Conservation (phyloP, 2,888 invertebrate species). For the Eristalis arbustorum region DNA sequence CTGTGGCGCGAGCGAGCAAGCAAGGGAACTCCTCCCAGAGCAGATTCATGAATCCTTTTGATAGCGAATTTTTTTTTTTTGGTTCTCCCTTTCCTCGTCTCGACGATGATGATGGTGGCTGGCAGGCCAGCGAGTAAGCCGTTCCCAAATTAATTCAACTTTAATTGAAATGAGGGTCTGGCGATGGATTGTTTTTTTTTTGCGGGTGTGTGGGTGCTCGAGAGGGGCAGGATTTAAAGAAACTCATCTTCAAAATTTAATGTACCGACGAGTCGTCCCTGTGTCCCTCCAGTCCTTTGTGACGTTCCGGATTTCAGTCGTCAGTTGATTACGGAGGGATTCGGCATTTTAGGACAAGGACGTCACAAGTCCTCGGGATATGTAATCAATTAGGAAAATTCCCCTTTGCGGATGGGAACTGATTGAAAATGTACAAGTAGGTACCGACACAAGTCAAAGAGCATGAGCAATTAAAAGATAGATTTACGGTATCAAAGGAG, state of each 20-base stretch:
- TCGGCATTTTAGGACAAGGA: not conserved
- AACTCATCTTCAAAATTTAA: constrained; percentile 38
- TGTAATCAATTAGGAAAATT: constrained; percentile 38
- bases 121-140: not conserved
- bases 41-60: not conserved
- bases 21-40: too few species aligned
- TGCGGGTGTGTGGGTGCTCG: not conserved
- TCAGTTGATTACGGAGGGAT: constrained; percentile 22
- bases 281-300: constrained; percentile 18
- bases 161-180: constrained; percentile 47
- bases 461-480: constrained; percentile 41
- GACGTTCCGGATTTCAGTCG: constrained; percentile 39
- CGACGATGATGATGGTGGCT: not conserved
- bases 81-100: not conserved
- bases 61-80: not conserved
- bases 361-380: constrained; percentile 29
- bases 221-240: not conserved
- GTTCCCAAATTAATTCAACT: constrained; percentile 25
- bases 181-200: constrained; percentile 34
- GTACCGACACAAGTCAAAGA: not conserved
- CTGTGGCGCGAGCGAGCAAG: not conserved
- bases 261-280: not conserved
- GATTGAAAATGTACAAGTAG: constrained; percentile 43
- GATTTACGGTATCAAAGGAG: constrained; percentile 8
- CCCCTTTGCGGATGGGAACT: not conserved